These are phyloP conservation scores for Esox lucius DNA, from an alignment of 2,797 vertebrate species.

Conservation along the genomic window DNA sequence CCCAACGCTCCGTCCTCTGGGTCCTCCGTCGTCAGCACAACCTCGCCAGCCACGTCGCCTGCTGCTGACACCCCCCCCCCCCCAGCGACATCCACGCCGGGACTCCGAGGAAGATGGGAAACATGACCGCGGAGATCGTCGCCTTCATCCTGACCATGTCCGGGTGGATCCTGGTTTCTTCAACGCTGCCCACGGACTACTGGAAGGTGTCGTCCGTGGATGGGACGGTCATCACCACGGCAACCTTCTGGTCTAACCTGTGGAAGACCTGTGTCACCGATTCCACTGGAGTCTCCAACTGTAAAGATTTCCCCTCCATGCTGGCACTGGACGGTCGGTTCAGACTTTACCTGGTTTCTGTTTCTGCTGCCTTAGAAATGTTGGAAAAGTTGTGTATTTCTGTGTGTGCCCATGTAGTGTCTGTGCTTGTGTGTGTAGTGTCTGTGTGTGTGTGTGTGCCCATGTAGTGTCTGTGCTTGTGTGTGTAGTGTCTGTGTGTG, in stretches of 20 bases:
- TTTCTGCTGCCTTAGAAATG: neutral
- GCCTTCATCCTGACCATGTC: constrained; percentile 83
- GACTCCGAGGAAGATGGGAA: constrained; percentile 69
- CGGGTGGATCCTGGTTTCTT: constrained; percentile 91
- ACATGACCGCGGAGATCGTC: constrained; percentile 83
- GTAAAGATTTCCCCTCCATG: constrained; percentile 96
- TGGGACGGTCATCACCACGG: constrained; percentile 94
- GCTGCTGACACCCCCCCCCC: neutral
- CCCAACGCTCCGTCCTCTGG: neutral
- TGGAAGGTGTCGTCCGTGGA: constrained; percentile 95
- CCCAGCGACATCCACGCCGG: too few relatives aligned
- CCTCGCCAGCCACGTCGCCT: neutral
- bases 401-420: neutral
- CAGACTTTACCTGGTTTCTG: neutral
- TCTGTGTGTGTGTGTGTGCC: neutral
- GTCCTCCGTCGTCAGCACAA: neutral
- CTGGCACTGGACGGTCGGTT: constrained; percentile 88
- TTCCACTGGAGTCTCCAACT: constrained; percentile 93
- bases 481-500: neutral
- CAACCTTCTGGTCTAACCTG: constrained; percentile 93
- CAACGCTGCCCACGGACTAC: constrained; percentile 91
- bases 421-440: neutral
- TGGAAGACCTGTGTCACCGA: constrained; percentile 97
- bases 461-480: neutral
- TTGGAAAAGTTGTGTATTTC: neutral